Evolutionary conservation across 2,113 vertebrate genomes (phyloP), one percentile per base, ranked within the genome.

Genomic region (Oreochromis niloticus): DNA sequence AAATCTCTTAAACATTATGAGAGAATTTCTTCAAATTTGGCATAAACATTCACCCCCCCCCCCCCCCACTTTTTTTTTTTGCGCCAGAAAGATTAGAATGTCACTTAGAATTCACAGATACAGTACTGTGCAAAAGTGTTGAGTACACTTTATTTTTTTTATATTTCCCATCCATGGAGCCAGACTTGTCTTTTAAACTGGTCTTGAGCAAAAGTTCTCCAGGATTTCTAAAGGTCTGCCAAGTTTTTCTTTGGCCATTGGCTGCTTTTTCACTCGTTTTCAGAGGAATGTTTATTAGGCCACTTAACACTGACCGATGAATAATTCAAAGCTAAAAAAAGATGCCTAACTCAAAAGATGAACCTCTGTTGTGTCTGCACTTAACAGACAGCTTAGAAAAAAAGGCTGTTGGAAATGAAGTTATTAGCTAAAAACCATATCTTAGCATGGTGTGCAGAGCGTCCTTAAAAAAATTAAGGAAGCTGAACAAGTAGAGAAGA

Each of bases 51-150:
- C 9, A 1, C n/a, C 1, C 19, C 8, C 17, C 50, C 17, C 3
- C 2, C 0, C 8, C 6, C 32, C n/a, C n/a, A n/a, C n/a, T n/a
- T n/a, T n/a, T n/a, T n/a, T 13, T 43, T 9, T 11, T 43, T 12
- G 4, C 1, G 0, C 27, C 8, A 39, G 36, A n/a, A 41, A 68
- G 36, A 71, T 39, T 68, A 27, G 22, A 71, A 71, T 5, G 66
- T 27, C 22, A 46, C 68, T 27, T 9, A 48, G 41, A 11, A 24
- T 9, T 56, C n/a, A 56, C 9, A 43, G 10, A 43, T 9, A 43
- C 41, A 43, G 41, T 43, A 43, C 41, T 12, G 41, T 12, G 11
- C 41, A 43, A 43, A 43, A 43, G 41, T 43, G 10, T 43, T 43
- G 4, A 43, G 41, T 43, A 43, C 4, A n/a, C n/a, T 63, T 63